Conservation (phyloP, 2,888 invertebrate species). For the Cephus nigrinus region DNA sequence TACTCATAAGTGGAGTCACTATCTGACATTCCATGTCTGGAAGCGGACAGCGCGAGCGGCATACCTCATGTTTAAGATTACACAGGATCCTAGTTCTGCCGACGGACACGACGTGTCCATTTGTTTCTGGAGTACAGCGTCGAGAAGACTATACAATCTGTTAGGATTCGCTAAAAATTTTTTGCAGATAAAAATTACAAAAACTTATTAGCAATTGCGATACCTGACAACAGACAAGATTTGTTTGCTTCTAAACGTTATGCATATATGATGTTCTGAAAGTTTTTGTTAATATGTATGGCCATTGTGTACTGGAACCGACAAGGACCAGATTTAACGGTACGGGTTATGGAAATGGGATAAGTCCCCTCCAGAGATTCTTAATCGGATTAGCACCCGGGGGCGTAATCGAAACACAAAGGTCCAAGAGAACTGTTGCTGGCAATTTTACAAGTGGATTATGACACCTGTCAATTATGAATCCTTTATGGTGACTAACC, state of each 20-base stretch:
- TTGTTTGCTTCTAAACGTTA: neutral
- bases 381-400: conserved; percentile 29
- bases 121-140: neutral
- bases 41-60: conserved; percentile 4
- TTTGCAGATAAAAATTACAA: neutral
- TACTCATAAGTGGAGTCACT: conserved; percentile 3
- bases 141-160: neutral
- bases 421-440: conserved; percentile 27
- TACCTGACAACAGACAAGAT: neutral
- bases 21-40: conserved; percentile 5
- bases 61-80: conserved; percentile 5
- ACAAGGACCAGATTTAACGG: neutral
- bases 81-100: neutral
- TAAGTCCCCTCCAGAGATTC: neutral
- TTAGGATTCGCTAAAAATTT: neutral
- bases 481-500: conserved; percentile 2
- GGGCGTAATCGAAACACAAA: conserved; percentile 29
- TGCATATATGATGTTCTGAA: no score
- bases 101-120: neutral
- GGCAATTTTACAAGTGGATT: conserved; percentile 35
- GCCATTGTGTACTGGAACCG: neutral
- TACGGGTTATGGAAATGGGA: conserved; percentile 9
- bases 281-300: neutral
- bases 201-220: neutral
- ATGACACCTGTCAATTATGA: conserved; percentile 36